Conservation (phyloP, 2,888 invertebrate genomes). For the Megastigmus dorsalis region DNA sequence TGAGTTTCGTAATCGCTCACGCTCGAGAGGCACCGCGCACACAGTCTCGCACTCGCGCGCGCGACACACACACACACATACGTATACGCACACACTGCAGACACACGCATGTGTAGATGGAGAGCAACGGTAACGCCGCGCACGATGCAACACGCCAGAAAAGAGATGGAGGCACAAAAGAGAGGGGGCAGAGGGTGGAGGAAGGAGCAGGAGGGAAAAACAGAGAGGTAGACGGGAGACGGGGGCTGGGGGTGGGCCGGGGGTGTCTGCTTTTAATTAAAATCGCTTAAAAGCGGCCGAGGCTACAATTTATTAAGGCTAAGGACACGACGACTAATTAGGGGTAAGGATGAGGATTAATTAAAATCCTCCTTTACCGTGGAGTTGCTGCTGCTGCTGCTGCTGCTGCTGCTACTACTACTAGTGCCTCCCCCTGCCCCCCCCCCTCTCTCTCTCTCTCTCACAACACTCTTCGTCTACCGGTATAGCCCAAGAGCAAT, state of each 20-base stretch:
- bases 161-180: slow-evolving; percentile 7
- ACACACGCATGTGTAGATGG: neutral
- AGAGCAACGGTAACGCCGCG: neutral
- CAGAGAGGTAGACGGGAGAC: slow-evolving; percentile 11
- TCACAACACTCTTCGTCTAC: slow-evolving; percentile 3
- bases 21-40: slow-evolving; percentile 35
- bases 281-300: slow-evolving; percentile 65
- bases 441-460: slow-evolving; percentile 15
- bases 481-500: slow-evolving; percentile 44
- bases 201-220: slow-evolving; percentile 14
- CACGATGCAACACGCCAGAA: neutral
- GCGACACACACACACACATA: no score
- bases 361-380: slow-evolving; percentile 64
- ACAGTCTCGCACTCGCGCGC: neutral
- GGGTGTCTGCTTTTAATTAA: slow-evolving; percentile 67
- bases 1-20: slow-evolving; percentile 64
- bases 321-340: slow-evolving; percentile 66
- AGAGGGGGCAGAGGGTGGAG: neutral
- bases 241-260: slow-evolving; percentile 7
- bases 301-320: slow-evolving; percentile 56
- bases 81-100: neutral
- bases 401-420: no score
- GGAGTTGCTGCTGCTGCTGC: slow-evolving; percentile 22
- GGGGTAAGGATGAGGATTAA: slow-evolving; percentile 69
- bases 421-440: no score